A percentile compares a stretch with the other conserved stretches of the same genome.
phyloP scores from a whole-genome alignment of 2,888 invertebrate species.

The Brachypalpus laphriformis region DNA sequence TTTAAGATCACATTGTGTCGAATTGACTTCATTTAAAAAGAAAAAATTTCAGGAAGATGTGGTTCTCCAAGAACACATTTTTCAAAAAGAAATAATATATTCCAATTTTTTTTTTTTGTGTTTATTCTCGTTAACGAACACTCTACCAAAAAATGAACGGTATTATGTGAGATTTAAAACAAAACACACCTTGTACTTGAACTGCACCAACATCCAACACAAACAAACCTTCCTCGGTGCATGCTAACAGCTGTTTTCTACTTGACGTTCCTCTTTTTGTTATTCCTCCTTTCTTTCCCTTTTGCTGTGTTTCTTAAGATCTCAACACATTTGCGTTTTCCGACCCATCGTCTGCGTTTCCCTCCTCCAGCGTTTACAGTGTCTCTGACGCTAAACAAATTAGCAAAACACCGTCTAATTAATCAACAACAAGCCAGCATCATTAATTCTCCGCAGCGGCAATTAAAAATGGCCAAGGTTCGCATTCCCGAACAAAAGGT shows the following conservation, averaged over 20 bases:
- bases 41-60: too few species aligned
- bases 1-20: too few species aligned
- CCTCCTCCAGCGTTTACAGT: not conserved
- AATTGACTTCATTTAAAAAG: too few species aligned
- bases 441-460: conserved; percentile 27
- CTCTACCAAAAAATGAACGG: too few species aligned
- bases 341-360: not conserved
- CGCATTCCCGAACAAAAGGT: conserved; percentile 95
- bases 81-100: too few species aligned
- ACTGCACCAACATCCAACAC: conserved; percentile 14
- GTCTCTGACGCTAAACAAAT: conserved; percentile 24
- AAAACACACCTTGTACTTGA: too few species aligned
- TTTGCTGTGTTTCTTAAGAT: conserved; percentile 3
- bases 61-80: too few species aligned
- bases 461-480: conserved; percentile 88
- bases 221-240: conserved; percentile 29
- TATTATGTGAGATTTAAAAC: too few species aligned
- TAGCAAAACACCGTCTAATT: conserved; percentile 29
- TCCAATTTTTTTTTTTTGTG: too few species aligned
- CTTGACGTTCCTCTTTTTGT: conserved; percentile 60
- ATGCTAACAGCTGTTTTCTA: conserved; percentile 49
- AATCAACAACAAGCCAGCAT: conserved; percentile 19
- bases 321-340: conserved; percentile 1
- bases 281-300: conserved; percentile 1
- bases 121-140: too few species aligned